Base-by-base conservation (phyloP, 2,113 vertebrate species). In the Labeo catla region DNA sequence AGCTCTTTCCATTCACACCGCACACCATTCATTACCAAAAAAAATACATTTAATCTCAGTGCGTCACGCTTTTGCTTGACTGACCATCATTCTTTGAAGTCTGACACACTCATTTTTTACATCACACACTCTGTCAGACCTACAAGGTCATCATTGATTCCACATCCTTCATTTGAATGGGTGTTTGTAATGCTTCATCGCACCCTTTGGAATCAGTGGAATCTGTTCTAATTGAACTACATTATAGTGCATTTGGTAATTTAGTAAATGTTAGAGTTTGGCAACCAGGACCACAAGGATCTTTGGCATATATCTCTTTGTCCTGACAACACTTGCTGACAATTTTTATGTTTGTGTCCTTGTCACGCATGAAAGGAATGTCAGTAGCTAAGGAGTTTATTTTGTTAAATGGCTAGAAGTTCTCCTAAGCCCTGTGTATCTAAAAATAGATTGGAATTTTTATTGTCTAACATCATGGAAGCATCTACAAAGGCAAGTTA, bases 1-100 rank as follows among this genome's bases (percentile, higher is more conserved):
- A 52, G 65, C 63, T 81, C 52, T 86, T 19, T 70, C 49, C 66
- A 86, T 80, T 86, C 77, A 81, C 52, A 50, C 50, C 8, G 57
- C 54, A 79, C 77, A 72, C 39, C 76, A 70, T 68, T 85, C 47
- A 34, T 79, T 45, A 70, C 4, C 39, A 39, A 21, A 54, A 15
- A 76, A 21, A 78, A 70, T 23, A 28, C 52, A 61, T 34, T 66
- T 34, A 6, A 21, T 61, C 4, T 61, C 63, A 21, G 23, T 80
- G 63, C 39, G 4, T 86, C 65, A 73, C 9, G 23, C 36, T 21
- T 21, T 52, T 78, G 50, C 43, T 8, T 4, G 5, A 57, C 49
- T 39, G 52, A 12, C 5, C 65, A 68, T 86, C 66, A 43, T 19
- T 72, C 39, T 12, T 36, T 52, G 47, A 77, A 65, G 45, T 23